Base-by-base conservation (phyloP, 2,888 invertebrate genomes). In the Cantharis lateralis region DNA sequence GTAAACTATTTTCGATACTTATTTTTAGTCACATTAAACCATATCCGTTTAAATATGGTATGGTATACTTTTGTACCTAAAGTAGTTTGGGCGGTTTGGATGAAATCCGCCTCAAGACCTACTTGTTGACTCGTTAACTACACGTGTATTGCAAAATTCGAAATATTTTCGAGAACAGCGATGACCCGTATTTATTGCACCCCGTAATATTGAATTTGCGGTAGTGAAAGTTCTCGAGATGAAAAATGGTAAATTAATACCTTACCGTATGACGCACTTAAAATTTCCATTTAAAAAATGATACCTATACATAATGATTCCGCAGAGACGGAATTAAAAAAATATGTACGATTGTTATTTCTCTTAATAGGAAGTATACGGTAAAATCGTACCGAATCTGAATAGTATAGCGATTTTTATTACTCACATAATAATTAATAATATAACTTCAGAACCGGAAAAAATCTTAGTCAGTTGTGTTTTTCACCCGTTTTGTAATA, bases 61-160 rank as follows among this genome's bases (percentile, higher is more conserved):
- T 72, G 76, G 68, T 78, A 78, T 72, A 77, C 78, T 78, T 78
- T 62, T 66, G 70, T 64, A 71, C 71, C 72, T 74, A 73, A 69
- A 63, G 75, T 72, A 66, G 72, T 74, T 79, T 77, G 69, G 75
- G 77, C 70, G 72, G 78, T 78, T 71, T 79, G 79, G 75, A 68
- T 75, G 75, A 79, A 68, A 75, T 79, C 79, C 79, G 79, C 77
- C 71, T 77, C 26, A 71, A 77, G 77, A 77, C 79, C 79, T 79
- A 79, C 79, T 79, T 79, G 28, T 64, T 68, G 70, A 68, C 69
- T 71, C 74, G 77, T 72, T 62, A 66, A 66, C 64, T 24, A 66
- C 64, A 66, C 64, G 64, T 66, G 64, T 66, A 66, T 66, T 66
- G 64, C 64, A 66, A 66, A 16, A 20, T 66, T 66, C 64, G 20